Percentiles rank a stretch among this genome's conserved stretches.
Evolutionary conservation across 1,140 invertebrate genomes (phyloP).

Genomic region (Platorchestia sp.): DNA sequence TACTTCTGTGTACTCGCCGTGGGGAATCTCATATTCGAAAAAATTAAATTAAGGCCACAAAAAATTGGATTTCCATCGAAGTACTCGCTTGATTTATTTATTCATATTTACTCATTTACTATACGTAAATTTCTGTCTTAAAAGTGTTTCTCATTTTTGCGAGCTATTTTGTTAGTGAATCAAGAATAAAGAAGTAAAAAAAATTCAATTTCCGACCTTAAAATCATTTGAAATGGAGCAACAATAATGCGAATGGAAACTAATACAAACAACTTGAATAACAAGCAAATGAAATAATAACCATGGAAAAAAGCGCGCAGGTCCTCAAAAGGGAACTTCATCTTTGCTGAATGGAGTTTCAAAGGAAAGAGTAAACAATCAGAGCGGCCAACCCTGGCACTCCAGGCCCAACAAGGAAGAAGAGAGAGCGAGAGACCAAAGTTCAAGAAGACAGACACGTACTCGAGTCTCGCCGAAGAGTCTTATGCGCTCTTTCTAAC

Average conservation of each 20-base stretch:
- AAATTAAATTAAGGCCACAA: neutral
- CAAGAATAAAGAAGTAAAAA: neutral
- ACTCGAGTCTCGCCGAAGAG: neutral
- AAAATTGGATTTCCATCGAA: neutral
- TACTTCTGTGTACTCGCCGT: neutral
- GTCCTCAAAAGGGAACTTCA: constrained; percentile 2
- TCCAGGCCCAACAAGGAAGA: neutral
- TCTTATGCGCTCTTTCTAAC: neutral
- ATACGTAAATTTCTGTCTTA: neutral
- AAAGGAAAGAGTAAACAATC: neutral
- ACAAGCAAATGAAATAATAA: neutral
- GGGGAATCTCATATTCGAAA: neutral
- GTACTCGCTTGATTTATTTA: neutral
- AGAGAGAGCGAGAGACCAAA: neutral
- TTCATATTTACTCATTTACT: neutral
- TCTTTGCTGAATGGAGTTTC: neutral
- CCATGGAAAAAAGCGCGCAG: neutral
- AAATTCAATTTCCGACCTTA: neutral
- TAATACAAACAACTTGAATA: neutral
- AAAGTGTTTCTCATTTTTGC: neutral
- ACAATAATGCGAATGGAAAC: neutral
- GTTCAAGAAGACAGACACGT: neutral
- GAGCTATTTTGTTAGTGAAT: neutral
- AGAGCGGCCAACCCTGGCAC: neutral
- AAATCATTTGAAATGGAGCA: neutral